Base-by-base conservation (phyloP, 2,888 invertebrate species). In the Spatulosminthurus flaviceps region DNA sequence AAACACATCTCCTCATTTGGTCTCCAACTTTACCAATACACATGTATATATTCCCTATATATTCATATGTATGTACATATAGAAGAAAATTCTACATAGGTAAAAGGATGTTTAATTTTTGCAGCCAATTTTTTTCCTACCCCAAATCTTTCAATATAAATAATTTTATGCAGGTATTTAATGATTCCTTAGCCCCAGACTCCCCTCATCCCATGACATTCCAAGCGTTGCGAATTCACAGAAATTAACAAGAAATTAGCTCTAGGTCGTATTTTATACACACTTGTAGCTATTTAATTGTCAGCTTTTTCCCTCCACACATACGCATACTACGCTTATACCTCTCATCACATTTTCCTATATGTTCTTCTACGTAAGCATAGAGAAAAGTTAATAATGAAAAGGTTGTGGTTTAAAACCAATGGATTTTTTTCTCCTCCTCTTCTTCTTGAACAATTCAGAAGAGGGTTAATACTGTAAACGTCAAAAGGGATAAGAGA, bases 151-250 rank as follows among this genome's bases (percentile, higher is more conserved):
- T 34, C 34, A 7, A 34, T 4, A 51, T 1, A 51, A 51, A n/a
- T 13, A 51, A 51, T 51, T 51, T 51, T n/a, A 51, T 51, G 51
- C 51, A 51, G 51, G 51, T 51, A 51, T 51, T 51, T 51, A 13
- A 51, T 51, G 5, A 51, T 19, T 13, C 51, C 51, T 41, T 41
- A n/a, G n/a, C 51, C 16, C 51, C 51, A 51, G 19, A 51, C 16
- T 51, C 19, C n/a, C 16, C 16, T n/a, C 51, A 16, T 51, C 51
- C 2, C 51, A n/a, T 5, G 5, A 16, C 51, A 51, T 51, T 51
- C 51, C 51, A 51, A 51, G 51, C 51, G 51, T 51, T 51, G 51
- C 51, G 16, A 51, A 51, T 51, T 51, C 51, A 51, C 51, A 51
- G n/a, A n/a, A 51, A 51, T 51, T 51, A 51, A 9, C 51, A 51